Percentiles rank a stretch among this genome's conserved stretches.
Evolutionary conservation across 1,140 invertebrate genomes (phyloP).

Genomic region (Rhysida immarginata): DNA sequence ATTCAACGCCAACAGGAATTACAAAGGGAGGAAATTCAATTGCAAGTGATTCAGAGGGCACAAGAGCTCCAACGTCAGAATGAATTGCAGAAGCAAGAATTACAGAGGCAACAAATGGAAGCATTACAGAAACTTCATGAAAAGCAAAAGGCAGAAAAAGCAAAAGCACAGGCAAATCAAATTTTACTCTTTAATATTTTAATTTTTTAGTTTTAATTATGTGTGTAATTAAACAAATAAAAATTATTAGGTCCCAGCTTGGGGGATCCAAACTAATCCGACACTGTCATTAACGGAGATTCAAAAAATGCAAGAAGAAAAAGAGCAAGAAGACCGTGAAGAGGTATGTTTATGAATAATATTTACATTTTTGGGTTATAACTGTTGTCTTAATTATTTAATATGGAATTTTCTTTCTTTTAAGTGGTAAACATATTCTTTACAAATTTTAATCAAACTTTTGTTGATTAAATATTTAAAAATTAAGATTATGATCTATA

Average conservation of each 20-base stretch:
- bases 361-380: background rate
- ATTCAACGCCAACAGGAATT: background rate
- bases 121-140: conserved; percentile 22
- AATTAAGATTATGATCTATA: too few relatives aligned
- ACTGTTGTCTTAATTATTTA: too few relatives aligned
- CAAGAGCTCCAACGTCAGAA: too few relatives aligned
- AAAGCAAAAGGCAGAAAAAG: conserved; percentile 19
- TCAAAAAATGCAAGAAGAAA: conserved; percentile 27
- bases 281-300: conserved; percentile 25
- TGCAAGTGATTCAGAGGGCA: conserved; percentile 11
- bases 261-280: conserved; percentile 14
- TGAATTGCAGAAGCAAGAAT: conserved; percentile 15
- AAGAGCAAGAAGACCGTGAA: conserved; percentile 23
- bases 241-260: conserved; percentile 19
- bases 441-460: too few relatives aligned
- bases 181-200: background rate
- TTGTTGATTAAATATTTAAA: too few relatives aligned
- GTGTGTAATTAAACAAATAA: background rate
- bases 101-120: conserved; percentile 26
- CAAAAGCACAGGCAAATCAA: conserved; percentile 16
- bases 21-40: background rate
- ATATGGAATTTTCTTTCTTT: background rate
- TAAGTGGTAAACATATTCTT: too few relatives aligned
- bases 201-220: background rate
- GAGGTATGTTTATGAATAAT: conserved; percentile 4